Evolutionary conservation across 1,140 invertebrate genomes (phyloP), one percentile per base, ranked within the genome.

Genomic region (Aphidius ervi): DNA sequence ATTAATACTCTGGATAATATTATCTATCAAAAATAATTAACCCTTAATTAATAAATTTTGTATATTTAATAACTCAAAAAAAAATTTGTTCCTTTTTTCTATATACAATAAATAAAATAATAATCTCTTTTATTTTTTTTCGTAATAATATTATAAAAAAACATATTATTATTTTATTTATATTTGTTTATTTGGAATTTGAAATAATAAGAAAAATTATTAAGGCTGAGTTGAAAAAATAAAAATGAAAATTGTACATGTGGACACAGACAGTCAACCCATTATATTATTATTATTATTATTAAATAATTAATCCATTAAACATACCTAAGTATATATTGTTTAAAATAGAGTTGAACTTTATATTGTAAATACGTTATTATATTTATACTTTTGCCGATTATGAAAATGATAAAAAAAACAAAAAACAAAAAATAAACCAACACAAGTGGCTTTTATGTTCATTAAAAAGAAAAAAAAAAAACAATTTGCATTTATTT

Each of bases 341-440:
- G 49, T 58, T 61, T 54, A 50, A 64, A 58, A 59, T 58, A 58
- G 61, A 52, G 49, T 61, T 50, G 37, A 50, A 61, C 46, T 59
- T 64, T 64, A 61, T 61, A 61, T 61, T 64, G 63, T 64, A 64
- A 64, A 64, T 64, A 64, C 59, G 59, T 64, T 64, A 64, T 61
- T 61, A 61, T 64, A 64, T 64, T 64, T 64, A 64, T 64, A 64
- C 63, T 64, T 64, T 64, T 61, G 62, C 52, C 58, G 57, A 63
- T 8, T 43, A 59, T 53, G 57, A 56, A 59, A 43, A 59, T 63
- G 52, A 54, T 41, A 4, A 41, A 48, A 49, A 50, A 16, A 58
- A 58, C 16, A 31, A 31, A 31, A 31, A 31, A 31, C 4, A 31
- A 31, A 3, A 31, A 31, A 31, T 37, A 50, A 31, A 31, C 23